Conservation (phyloP, 2,888 invertebrate genomes). For the Monopis laevigella region DNA sequence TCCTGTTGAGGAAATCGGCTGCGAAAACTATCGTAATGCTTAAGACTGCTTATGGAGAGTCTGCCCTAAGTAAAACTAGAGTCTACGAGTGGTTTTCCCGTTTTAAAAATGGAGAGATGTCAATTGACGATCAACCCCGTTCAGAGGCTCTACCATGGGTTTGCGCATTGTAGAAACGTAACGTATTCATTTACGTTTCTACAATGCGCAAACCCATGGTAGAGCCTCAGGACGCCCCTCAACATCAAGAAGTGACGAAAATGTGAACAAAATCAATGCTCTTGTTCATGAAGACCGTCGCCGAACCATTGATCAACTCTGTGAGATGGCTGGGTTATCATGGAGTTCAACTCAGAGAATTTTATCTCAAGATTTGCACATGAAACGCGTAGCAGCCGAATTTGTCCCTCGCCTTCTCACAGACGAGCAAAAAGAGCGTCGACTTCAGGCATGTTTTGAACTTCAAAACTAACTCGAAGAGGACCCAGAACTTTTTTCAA, state of each 20-base stretch:
- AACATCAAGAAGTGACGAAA: conserved; percentile 8
- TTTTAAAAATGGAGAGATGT: no score
- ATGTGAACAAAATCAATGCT: conserved; percentile 7
- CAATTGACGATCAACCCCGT: no score
- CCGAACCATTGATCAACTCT: conserved; percentile 8
- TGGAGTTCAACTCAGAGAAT: conserved; percentile 1
- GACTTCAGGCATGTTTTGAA: conserved; percentile 7
- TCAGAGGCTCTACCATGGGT: no score
- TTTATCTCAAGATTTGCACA: conserved; percentile 2
- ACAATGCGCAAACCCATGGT: no score
- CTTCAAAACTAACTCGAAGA: conserved; percentile 8
- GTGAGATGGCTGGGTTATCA: conserved; percentile 5
- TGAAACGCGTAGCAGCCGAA: conserved; percentile 6
- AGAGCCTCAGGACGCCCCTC: conserved; percentile 9
- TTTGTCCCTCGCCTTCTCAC: conserved; percentile 2
- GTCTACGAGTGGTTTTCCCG: no score
- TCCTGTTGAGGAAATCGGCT: no score
- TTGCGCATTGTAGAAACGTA: no score
- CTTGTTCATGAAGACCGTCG: conserved; percentile 9
- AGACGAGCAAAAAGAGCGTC: conserved; percentile 9
- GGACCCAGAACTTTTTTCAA: conserved; percentile 6
- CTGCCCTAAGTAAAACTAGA: no score
- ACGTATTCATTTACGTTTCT: no score
- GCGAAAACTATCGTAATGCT: no score
- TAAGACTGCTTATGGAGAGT: no score